phyloP scores from a whole-genome alignment of 2,113 vertebrate species.

The Petrocephalus microphthalmus region DNA sequence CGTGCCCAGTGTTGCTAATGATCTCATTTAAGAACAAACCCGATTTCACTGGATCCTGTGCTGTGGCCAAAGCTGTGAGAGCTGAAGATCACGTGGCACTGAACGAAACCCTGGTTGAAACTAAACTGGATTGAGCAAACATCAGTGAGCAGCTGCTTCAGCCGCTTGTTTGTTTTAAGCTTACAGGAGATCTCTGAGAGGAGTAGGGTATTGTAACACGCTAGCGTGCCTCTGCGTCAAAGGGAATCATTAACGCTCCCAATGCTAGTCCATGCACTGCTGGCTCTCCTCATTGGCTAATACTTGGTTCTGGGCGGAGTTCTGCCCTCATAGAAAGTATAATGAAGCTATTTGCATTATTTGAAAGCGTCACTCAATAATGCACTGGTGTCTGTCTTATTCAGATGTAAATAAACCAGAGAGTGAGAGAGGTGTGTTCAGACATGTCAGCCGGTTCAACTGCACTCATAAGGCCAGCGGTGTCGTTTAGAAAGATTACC shows the following conservation, averaged over 20 bases:
- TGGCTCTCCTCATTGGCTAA: neutral
- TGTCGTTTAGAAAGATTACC: neutral
- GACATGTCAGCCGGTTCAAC: neutral
- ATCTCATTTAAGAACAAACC: neutral
- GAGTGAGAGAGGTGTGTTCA: neutral
- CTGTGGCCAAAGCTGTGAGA: neutral
- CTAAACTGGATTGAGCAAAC: constrained; percentile 19
- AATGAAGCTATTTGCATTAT: constrained; percentile 13
- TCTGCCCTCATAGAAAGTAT: neutral
- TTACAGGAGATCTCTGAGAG: neutral
- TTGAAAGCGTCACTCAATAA: neutral
- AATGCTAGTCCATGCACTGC: neutral
- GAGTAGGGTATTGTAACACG: neutral
- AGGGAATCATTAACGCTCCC: neutral
- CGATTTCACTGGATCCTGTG: neutral
- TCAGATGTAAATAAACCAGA: constrained; percentile 10
- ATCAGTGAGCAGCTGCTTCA: neutral
- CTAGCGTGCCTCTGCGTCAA: neutral
- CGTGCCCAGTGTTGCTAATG: neutral
- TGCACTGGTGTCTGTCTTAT: neutral
- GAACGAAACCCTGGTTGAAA: neutral
- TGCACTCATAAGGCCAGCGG: neutral
- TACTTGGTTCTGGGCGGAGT: neutral
- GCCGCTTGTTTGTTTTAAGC: constrained; percentile 20
- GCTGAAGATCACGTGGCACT: neutral